Conservation (phyloP, 37 sponge, comb jelly and placozoan genomes). For the Cliona cf. orientalis region DNA sequence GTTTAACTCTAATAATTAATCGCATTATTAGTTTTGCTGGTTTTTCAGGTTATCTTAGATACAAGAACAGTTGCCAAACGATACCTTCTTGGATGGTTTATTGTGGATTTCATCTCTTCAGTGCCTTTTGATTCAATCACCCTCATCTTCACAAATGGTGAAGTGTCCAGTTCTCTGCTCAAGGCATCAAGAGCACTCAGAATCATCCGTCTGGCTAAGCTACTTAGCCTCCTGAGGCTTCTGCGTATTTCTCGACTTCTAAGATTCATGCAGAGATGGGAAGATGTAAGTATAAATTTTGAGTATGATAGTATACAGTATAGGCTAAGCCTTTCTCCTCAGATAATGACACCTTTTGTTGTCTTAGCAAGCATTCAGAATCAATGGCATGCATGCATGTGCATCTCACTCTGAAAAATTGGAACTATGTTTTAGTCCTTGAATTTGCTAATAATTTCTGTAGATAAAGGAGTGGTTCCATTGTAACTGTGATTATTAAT, state of each 20-base stretch:
- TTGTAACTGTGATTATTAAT: too few species aligned
- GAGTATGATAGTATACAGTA: background rate
- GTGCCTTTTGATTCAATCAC: background rate
- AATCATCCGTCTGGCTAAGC: conserved; percentile 48
- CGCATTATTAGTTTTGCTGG: too few species aligned
- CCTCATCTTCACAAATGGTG: background rate
- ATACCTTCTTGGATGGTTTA: background rate
- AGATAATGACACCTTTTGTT: too few species aligned
- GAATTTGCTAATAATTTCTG: too few species aligned
- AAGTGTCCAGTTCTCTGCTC: background rate
- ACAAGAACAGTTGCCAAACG: background rate
- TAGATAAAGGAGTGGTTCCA: too few species aligned
- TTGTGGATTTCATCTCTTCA: background rate
- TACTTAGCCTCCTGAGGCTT: conserved; percentile 64
- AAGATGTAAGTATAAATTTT: conserved; percentile 63
- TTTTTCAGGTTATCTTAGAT: background rate
- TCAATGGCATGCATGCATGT: too few species aligned
- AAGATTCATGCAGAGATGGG: conserved; percentile 58
- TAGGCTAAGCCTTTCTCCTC: background rate
- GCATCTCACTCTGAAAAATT: too few species aligned
- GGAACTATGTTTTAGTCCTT: too few species aligned
- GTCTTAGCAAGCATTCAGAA: too few species aligned
- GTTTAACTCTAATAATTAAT: too few species aligned
- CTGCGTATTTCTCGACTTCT: conserved; percentile 45
- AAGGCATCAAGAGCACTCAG: conserved; percentile 57